A percentile compares a stretch with the other conserved stretches of the same genome.
Evolutionary conservation across 2,113 vertebrate species (phyloP).

Genomic region (Coryphaenoides rupestris): DNA sequence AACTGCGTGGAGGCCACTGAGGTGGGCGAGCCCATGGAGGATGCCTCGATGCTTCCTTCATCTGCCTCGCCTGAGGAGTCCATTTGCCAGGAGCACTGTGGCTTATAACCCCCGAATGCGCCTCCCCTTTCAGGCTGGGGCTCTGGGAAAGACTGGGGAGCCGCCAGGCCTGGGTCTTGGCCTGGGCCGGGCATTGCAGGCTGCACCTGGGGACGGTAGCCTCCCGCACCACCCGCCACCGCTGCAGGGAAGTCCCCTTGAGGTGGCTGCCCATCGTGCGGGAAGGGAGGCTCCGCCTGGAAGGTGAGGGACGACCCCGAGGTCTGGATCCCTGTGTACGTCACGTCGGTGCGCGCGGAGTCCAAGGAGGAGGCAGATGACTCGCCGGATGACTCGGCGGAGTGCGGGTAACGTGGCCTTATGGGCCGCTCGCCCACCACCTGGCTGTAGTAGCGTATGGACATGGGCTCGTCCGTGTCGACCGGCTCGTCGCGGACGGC

Average conservation of each 20-base stretch:
- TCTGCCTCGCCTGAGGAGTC: constrained; percentile 78
- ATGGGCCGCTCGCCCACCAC: constrained; percentile 81
- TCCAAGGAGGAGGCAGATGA: constrained; percentile 75
- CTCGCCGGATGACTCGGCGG: constrained; percentile 74
- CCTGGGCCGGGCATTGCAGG: constrained; percentile 7
- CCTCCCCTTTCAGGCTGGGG: constrained; percentile 42
- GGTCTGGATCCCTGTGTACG: constrained; percentile 91
- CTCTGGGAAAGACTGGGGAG: constrained; percentile 27
- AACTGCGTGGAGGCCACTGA: constrained; percentile 93
- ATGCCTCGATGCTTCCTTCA: constrained; percentile 64
- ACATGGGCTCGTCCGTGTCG: constrained; percentile 76
- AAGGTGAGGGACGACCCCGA: constrained; percentile 66
- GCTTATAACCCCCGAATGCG: constrained; percentile 80
- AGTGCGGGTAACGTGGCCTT: constrained; percentile 55
- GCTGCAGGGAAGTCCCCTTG: constrained; percentile 34
- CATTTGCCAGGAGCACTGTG: constrained; percentile 83
- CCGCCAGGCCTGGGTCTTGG: constrained; percentile 10
- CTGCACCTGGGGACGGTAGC: constrained; percentile 61
- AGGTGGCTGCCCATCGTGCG: constrained; percentile 30
- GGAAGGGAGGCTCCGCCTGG: constrained; percentile 67
- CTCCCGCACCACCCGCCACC: constrained; percentile 25
- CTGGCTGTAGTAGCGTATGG: constrained; percentile 84
- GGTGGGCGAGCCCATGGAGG: constrained; percentile 87
- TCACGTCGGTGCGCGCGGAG: constrained; percentile 77
- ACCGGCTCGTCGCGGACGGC: constrained; percentile 64